Conservation (phyloP, 2,797 vertebrate genomes). For the Trichosurus vulpecula region DNA sequence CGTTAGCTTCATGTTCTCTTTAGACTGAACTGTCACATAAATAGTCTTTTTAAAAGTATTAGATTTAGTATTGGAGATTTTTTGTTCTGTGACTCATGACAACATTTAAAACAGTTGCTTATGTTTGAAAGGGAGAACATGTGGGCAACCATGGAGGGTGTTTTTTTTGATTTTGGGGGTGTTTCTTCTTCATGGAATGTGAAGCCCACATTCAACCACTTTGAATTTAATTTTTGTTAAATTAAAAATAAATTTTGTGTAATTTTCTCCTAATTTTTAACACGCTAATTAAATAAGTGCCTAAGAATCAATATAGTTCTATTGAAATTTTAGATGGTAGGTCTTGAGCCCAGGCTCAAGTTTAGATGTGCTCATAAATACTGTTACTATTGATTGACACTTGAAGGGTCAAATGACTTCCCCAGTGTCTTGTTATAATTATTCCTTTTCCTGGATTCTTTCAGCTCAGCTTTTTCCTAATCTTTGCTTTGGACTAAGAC, state of each 20-base stretch:
- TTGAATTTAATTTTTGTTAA: conserved; percentile 62
- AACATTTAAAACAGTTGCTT: conserved; percentile 22
- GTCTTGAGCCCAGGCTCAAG: conserved; percentile 21
- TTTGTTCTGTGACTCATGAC: conserved; percentile 10
- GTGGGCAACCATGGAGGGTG: neutral
- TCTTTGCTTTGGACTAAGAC: neutral
- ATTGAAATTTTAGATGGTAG: conserved; percentile 37
- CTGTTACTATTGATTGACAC: neutral
- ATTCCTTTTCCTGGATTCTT: neutral
- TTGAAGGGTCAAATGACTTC: neutral
- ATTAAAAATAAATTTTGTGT: conserved; percentile 52
- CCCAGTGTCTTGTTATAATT: neutral
- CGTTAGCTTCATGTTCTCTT: conserved; percentile 49
- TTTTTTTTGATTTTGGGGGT: conserved; percentile 50
- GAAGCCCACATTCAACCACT: conserved; percentile 8
- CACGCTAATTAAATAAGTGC: conserved; percentile 2
- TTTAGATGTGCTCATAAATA: neutral
- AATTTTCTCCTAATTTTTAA: neutral
- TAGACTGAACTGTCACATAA: conserved; percentile 31
- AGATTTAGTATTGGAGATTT: conserved; percentile 45
- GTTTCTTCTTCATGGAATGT: conserved; percentile 34
- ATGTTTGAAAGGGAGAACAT: neutral
- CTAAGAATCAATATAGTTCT: conserved; percentile 24
- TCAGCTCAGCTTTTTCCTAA: neutral
- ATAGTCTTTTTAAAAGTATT: conserved; percentile 46